Evolutionary conservation across 2,888 invertebrate species (phyloP).

Genomic region (Ectropis crepuscularia): DNA sequence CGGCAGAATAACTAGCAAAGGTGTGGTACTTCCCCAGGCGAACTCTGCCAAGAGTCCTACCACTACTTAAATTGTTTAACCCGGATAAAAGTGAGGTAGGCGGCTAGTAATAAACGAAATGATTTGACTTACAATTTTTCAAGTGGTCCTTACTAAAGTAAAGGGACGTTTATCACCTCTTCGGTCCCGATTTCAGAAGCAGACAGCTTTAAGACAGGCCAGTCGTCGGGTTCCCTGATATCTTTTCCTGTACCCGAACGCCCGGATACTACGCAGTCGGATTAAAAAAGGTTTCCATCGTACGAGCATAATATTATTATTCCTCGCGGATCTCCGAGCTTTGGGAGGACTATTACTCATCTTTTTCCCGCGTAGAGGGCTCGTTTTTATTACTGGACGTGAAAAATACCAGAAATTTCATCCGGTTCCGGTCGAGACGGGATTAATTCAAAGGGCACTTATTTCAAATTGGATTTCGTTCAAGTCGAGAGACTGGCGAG

Average conservation of each 20-base stretch:
- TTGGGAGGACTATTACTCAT: constrained; percentile 79
- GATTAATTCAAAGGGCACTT: constrained; percentile 84
- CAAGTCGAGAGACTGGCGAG: constrained; percentile 64
- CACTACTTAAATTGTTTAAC: too few species aligned
- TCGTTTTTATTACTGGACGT: constrained; percentile 83
- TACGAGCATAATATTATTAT: constrained; percentile 78
- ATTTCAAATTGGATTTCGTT: constrained; percentile 83
- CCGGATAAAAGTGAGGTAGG: too few species aligned
- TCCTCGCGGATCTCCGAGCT: constrained; percentile 75
- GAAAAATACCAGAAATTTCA: constrained; percentile 84
- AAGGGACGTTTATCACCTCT: constrained; percentile 25
- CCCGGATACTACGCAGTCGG: constrained; percentile 49
- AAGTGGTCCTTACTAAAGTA: background rate
- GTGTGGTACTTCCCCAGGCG: too few species aligned
- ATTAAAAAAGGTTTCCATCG: constrained; percentile 75
- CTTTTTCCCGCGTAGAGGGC: constrained; percentile 75
- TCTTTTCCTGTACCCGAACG: constrained; percentile 52
- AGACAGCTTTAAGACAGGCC: constrained; percentile 40
- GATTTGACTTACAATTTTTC: too few species aligned
- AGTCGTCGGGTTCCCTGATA: constrained; percentile 42
- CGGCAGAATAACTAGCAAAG: too few species aligned
- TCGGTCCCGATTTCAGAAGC: constrained; percentile 24
- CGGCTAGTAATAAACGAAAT: too few species aligned
- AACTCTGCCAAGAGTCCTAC: too few species aligned
- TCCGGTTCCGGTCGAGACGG: constrained; percentile 76